Base-by-base conservation (phyloP, 1,140 invertebrate genomes). In the Drosophila asahinai region DNA sequence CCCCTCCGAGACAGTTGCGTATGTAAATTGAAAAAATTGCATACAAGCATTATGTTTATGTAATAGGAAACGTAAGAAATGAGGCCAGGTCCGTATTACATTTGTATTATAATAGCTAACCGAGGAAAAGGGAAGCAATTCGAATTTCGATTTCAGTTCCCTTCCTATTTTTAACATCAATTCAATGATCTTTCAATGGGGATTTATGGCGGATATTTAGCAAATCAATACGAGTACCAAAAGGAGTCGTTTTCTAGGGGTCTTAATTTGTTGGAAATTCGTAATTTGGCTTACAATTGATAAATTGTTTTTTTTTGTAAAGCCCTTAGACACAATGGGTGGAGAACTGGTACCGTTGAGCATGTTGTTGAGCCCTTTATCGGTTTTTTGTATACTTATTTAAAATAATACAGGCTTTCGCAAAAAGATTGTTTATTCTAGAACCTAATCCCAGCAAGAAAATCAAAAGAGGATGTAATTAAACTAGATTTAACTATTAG, bases 11-110 rank as follows among this genome's bases (percentile, higher is more conserved):
- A 14, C 36, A 36, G 36, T 36, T 71, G 42, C 22, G 42, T 70
- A 77, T 70, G 74, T 78, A 78, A 77, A 78, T 78, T 78, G 64
- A 47, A 68, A 68, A 74, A 57, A 78, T 78, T 68, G 65, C 74
- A 70, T 43, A 62, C 51, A 42, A 45, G 64, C 55, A 70, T 78
- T 60, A 61, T 78, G 64, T 70, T 77, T 68, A 61, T 70, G 57
- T 77, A 78, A 78, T 77, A 30, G 74, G 75, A 77, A 78, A 57
- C 48, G 55, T 70, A 45, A 57, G 38, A 62, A 77, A 78, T 70
- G 51, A 48, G 43, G 15, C 74, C 74, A 62, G 51, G 22, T 70
- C 48, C 49, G 55, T 49, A 68, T 77, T 77, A 77, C 74, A 77
- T 77, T 61, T 55, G 36, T 49, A 77, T 68, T 61, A 55, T 48